Percentiles rank a stretch among this genome's conserved stretches.
Evolutionary conservation across 1,140 invertebrate genomes (phyloP).

Genomic region (Penaeus indicus): DNA sequence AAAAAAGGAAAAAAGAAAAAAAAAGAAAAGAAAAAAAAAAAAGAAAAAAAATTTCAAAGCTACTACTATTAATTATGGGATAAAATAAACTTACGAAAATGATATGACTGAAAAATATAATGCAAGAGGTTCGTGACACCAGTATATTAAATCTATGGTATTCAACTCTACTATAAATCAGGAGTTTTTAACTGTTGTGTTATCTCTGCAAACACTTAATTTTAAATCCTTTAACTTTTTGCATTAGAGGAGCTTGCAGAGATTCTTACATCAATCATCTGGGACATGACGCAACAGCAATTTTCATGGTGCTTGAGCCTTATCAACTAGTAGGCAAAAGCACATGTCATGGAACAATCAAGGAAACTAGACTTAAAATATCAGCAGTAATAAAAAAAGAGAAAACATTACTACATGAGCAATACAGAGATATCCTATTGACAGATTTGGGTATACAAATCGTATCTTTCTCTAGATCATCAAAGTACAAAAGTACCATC

Average conservation of each 20-base stretch:
- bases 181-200: not conserved
- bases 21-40: not conserved
- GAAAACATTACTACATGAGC: slow-evolving; percentile 59
- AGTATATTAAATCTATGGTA: slow-evolving; percentile 36
- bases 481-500: slow-evolving; percentile 61
- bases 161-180: not conserved
- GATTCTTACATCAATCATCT: not conserved
- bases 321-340: slow-evolving; percentile 56
- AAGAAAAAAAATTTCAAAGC: too few relatives aligned
- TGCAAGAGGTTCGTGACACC: not conserved
- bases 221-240: slow-evolving; percentile 22
- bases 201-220: not conserved
- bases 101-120: too few relatives aligned
- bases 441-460: slow-evolving; percentile 58
- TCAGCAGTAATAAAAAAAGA: slow-evolving; percentile 44
- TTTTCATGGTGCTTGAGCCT: slow-evolving; percentile 55
- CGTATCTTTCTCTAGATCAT: slow-evolving; percentile 45
- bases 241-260: slow-evolving; percentile 45
- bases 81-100: too few relatives aligned
- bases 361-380: slow-evolving; percentile 57
- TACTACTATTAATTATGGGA: too few relatives aligned
- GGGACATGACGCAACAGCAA: slow-evolving; percentile 50
- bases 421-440: slow-evolving; percentile 55
- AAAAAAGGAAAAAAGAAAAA: slow-evolving; percentile 8
- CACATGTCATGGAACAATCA: slow-evolving; percentile 63